Percentiles rank a stretch among this genome's conserved stretches.
Conservation (phyloP, 2,113 vertebrate genomes). For the Dicaeum eximium region DNA sequence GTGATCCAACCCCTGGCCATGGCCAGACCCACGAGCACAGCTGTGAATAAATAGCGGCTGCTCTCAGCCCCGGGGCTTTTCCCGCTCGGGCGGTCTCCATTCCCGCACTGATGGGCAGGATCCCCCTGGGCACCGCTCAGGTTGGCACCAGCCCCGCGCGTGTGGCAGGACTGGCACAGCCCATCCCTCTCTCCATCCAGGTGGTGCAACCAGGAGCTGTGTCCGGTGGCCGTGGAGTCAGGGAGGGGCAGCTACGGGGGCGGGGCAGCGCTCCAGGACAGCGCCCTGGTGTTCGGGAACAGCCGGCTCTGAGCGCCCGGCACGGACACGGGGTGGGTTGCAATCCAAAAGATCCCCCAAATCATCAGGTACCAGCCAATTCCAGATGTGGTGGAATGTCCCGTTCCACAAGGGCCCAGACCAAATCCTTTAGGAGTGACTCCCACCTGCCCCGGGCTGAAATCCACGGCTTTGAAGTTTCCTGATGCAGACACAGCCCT, state of each 20-base stretch:
- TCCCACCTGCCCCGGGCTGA: accelerated
- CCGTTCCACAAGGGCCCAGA: not conserved
- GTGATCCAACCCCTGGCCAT: accelerated
- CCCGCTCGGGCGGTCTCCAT: accelerated
- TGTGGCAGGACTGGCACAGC: accelerated
- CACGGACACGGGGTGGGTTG: not conserved
- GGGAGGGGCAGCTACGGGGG: slow-evolving; percentile 61
- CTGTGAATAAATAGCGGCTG: not conserved
- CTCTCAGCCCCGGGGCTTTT: not conserved
- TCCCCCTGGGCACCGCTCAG: not conserved
- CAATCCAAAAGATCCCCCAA: not conserved
- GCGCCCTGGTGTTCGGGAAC: slow-evolving; percentile 68
- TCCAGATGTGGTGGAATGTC: not conserved
- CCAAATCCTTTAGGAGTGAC: not conserved
- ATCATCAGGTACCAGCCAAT: not conserved
- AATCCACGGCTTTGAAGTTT: accelerated
- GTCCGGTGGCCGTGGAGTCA: slow-evolving; percentile 64
- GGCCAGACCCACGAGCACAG: accelerated
- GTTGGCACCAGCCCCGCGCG: accelerated
- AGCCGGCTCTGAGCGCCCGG: not conserved
- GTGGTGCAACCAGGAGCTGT: slow-evolving; percentile 82
- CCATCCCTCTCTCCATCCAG: slow-evolving; percentile 30
- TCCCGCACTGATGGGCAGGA: accelerated
- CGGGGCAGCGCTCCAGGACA: not conserved
- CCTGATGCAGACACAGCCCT: accelerated